Percentiles rank a stretch among this genome's conserved stretches.
phyloP scores from a whole-genome alignment of 2,797 vertebrate genomes.

The Crocidura indochinensis region DNA sequence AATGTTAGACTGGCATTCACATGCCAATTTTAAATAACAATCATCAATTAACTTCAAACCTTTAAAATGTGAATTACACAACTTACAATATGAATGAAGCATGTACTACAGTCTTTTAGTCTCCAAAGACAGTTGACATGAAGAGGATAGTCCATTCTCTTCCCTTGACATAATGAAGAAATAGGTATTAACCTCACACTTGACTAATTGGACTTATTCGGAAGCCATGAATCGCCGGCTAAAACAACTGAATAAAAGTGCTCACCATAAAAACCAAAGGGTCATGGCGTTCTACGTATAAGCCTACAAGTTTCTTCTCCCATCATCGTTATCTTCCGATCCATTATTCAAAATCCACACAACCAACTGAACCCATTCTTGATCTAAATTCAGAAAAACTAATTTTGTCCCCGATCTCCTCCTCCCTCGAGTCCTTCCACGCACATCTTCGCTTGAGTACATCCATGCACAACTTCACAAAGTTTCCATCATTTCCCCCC shows the following conservation, averaged over 20 bases:
- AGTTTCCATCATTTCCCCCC: slow-evolving; percentile 73
- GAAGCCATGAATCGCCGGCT: slow-evolving; percentile 43
- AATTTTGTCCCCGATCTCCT: not conserved
- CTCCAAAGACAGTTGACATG: slow-evolving; percentile 5
- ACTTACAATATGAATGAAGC: slow-evolving; percentile 40
- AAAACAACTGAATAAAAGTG: slow-evolving; percentile 39
- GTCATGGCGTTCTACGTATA: not conserved
- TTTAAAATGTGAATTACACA: slow-evolving; percentile 57
- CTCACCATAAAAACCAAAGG: slow-evolving; percentile 25
- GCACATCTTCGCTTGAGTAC: slow-evolving; percentile 28
- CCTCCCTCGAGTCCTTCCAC: not conserved
- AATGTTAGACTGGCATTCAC: slow-evolving; percentile 27
- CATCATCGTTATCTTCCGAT: slow-evolving; percentile 1
- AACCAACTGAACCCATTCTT: not conserved
- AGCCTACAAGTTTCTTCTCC: slow-evolving; percentile 33
- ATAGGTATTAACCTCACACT: slow-evolving; percentile 5
- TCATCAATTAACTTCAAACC: not conserved
- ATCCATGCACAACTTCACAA: slow-evolving; percentile 5
- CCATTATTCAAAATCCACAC: slow-evolving; percentile 46
- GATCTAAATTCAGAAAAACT: no score
- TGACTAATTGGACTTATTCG: slow-evolving; percentile 57
- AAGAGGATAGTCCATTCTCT: slow-evolving; percentile 24
- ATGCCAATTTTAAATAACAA: slow-evolving; percentile 56
- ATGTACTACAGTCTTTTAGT: slow-evolving; percentile 11
- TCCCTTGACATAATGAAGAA: slow-evolving; percentile 54